These are phyloP conservation scores for Drosophila flavopinicola DNA, from an alignment of 2,888 invertebrate species.

Conservation along the genomic window DNA sequence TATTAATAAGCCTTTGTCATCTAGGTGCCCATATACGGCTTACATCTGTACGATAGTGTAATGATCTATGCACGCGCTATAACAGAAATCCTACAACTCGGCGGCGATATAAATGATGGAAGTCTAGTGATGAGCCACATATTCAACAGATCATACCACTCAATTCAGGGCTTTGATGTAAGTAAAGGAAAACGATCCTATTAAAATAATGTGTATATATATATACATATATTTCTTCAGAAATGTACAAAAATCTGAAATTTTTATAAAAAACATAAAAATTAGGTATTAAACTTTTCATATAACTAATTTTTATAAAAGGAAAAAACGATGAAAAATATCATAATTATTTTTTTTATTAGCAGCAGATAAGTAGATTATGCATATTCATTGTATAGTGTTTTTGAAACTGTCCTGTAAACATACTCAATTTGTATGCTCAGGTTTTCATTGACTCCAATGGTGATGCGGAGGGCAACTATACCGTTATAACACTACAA, in stretches of 20 bases:
- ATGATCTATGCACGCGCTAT: conserved; percentile 93
- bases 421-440: neutral
- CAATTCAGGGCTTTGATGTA: conserved; percentile 92
- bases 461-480: conserved; percentile 96
- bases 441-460: conserved; percentile 93
- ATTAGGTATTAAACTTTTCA: neutral
- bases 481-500: conserved; percentile 92
- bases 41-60: conserved; percentile 94
- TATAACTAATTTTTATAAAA: too few species aligned
- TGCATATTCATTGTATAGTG: too few species aligned
- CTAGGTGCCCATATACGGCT: conserved; percentile 92
- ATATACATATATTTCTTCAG: too few species aligned
- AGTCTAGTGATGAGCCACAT: conserved; percentile 90
- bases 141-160: conserved; percentile 90
- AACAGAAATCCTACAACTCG: conserved; percentile 88
- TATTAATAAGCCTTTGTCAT: neutral
- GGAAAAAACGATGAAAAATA: too few species aligned
- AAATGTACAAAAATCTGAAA: too few species aligned
- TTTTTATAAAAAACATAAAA: too few species aligned
- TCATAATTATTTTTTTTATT: too few species aligned
- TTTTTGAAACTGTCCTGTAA: neutral
- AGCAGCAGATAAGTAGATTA: too few species aligned
- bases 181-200: too few species aligned
- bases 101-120: conserved; percentile 90
- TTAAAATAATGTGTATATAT: too few species aligned